Base-by-base conservation (phyloP, 2,888 invertebrate genomes). In the Melanophora roralis region DNA sequence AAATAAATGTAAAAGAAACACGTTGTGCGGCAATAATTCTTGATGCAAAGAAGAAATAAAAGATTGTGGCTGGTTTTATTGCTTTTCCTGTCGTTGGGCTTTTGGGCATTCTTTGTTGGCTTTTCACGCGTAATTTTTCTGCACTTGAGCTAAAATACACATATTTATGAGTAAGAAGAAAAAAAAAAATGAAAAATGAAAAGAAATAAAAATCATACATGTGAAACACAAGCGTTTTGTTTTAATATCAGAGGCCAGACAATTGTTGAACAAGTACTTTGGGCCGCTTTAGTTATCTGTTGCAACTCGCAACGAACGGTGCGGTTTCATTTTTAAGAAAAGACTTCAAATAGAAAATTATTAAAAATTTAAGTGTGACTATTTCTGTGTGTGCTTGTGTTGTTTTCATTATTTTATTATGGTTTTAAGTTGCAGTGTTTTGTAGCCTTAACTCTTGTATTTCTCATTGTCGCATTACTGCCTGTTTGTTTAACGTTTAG, bases 101-200 rank as follows among this genome's bases (percentile, higher is more conserved):
- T 60, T 43, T 32, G 62, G 45, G 14, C 57, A 73, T 64, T 43
- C 75, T 49, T 64, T 72, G 45, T 69, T 11, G 38, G 62, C 57
- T 73, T 76, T 78, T 82, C 73, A 82, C 82, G 81, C 82, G 81
- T 81, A 78, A 78, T 81, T 81, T 76, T 81, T 80, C 47, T 77
- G 76, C 62, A 80, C 76, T 80, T 77, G 77, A 73, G 62, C 80
- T 77, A 51, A 73, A 77, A 64, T 57, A 80, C 68, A 73, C 51
- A 55, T 69, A 65, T 72, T 67, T 72, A 67, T 77, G 77, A 73
- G 72, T 57, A 45, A 62, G 72, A 68, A 64, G 43, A 23, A 47
- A 51, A 51, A 27, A 36, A 59, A 47, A 21, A 16, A 36, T 19
- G 57, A 27, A 62, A 65, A 59, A 55, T 43, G 43, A 72, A 64